phyloP scores from a whole-genome alignment of 2,888 invertebrate species.

The Periphyllus acericola region DNA sequence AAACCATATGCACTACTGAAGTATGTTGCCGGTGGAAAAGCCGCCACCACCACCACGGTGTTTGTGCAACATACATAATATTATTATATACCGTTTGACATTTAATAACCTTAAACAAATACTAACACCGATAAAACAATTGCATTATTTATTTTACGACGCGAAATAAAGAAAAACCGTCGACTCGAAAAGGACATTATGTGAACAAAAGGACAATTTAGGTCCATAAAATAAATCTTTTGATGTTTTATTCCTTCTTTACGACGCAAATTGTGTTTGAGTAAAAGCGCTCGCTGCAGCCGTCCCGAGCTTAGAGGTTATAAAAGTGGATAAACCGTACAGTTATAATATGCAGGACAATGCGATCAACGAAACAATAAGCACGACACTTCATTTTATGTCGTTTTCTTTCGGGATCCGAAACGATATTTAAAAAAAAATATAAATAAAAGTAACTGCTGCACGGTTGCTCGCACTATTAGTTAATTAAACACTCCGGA shows the following conservation, averaged over 20 bases:
- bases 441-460: too few relatives aligned
- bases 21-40: neutral
- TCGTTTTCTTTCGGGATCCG: too few relatives aligned
- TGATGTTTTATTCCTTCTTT: conserved; percentile 40
- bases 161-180: neutral
- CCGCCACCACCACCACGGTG: neutral
- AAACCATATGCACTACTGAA: neutral
- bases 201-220: conserved; percentile 40
- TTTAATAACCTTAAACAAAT: conserved; percentile 39
- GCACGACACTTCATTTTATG: neutral
- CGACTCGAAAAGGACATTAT: conserved; percentile 33
- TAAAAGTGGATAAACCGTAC: conserved; percentile 42
- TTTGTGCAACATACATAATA: neutral
- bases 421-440: too few relatives aligned
- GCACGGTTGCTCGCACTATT: too few relatives aligned
- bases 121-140: conserved; percentile 42
- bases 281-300: conserved; percentile 10
- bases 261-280: conserved; percentile 23
- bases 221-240: conserved; percentile 48
- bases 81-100: neutral
- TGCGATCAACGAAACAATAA: conserved; percentile 17
- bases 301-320: conserved; percentile 6
- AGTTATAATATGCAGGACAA: neutral
- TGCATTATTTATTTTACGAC: conserved; percentile 42
- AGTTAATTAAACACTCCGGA: too few relatives aligned